Percentiles rank a stretch among this genome's conserved stretches.
These are phyloP conservation scores for Carassius auratus DNA, from an alignment of 2,113 vertebrate species.

Conservation along the genomic window DNA sequence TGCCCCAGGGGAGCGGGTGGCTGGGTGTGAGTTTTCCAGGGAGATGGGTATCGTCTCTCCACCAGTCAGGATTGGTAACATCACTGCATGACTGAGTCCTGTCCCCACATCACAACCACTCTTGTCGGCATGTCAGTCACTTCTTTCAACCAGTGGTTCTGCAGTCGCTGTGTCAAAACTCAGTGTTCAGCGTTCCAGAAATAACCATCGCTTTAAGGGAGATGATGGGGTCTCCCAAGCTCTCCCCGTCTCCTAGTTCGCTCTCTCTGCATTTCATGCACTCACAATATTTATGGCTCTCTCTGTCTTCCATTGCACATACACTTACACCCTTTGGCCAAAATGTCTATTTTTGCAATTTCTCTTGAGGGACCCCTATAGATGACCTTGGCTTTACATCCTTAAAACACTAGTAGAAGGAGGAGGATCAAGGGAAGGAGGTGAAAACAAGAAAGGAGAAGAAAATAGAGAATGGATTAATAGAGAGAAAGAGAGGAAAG, in stretches of 20 bases:
- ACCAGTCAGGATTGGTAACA: slow-evolving; percentile 18
- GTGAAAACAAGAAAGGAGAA: not conserved
- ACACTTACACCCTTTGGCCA: slow-evolving; percentile 12
- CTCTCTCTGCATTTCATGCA: slow-evolving; percentile 9
- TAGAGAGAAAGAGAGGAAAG: not conserved
- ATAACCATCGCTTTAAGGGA: slow-evolving; percentile 43
- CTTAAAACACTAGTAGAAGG: not conserved
- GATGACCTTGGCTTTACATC: slow-evolving; percentile 25
- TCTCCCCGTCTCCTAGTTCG: not conserved
- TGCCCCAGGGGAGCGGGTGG: not conserved
- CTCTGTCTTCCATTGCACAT: slow-evolving; percentile 21
- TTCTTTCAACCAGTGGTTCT: slow-evolving; percentile 41
- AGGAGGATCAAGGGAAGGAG: not conserved
- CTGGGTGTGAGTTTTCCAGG: not conserved
- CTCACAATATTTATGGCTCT: not conserved
- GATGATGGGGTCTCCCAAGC: slow-evolving; percentile 40
- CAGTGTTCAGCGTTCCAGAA: slow-evolving; percentile 40
- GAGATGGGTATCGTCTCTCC: slow-evolving; percentile 16
- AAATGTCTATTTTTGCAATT: slow-evolving; percentile 44
- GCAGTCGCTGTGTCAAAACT: slow-evolving; percentile 37
- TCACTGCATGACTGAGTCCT: slow-evolving; percentile 4
- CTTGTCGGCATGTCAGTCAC: slow-evolving; percentile 12
- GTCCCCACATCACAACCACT: slow-evolving; percentile 6
- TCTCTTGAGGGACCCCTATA: slow-evolving; percentile 17
- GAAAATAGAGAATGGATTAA: not conserved